Conservation (phyloP, 2,888 invertebrate species). For the Stenurella melanura region DNA sequence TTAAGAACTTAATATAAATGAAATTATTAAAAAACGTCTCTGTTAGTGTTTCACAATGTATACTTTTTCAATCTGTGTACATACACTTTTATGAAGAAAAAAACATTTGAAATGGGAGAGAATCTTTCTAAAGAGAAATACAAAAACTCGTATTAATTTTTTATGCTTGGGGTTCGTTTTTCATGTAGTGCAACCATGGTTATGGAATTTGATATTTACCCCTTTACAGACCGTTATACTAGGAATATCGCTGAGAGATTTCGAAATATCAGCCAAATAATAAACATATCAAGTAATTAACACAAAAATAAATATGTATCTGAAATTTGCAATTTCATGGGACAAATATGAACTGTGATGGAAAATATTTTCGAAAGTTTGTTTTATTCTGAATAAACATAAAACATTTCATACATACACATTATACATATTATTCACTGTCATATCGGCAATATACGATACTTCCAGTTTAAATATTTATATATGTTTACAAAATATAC, state of each 20-base stretch:
- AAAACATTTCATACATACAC: too few relatives aligned
- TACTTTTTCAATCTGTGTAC: background rate
- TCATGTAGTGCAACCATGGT: conserved; percentile 23
- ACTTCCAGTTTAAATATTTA: too few relatives aligned
- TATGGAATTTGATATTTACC: conserved; percentile 37
- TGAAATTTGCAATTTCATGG: background rate
- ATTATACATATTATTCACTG: too few relatives aligned
- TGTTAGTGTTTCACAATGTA: background rate
- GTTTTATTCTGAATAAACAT: background rate
- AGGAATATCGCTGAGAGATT: conserved; percentile 34
- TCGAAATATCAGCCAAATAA: conserved; percentile 20
- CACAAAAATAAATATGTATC: background rate
- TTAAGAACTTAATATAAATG: background rate
- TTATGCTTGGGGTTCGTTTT: conserved; percentile 29
- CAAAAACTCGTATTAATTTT: conserved; percentile 38
- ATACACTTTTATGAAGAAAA: conserved; percentile 32
- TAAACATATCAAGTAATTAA: background rate
- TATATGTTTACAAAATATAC: too few relatives aligned
- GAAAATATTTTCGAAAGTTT: background rate
- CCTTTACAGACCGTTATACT: conserved; percentile 32
- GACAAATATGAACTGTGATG: background rate
- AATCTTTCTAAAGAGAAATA: conserved; percentile 30
- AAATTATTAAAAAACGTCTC: background rate
- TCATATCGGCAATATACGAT: too few relatives aligned
- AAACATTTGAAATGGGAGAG: conserved; percentile 20